These are phyloP conservation scores for Dryas iulia DNA, from an alignment of 1,140 invertebrate genomes.

Conservation along the genomic window DNA sequence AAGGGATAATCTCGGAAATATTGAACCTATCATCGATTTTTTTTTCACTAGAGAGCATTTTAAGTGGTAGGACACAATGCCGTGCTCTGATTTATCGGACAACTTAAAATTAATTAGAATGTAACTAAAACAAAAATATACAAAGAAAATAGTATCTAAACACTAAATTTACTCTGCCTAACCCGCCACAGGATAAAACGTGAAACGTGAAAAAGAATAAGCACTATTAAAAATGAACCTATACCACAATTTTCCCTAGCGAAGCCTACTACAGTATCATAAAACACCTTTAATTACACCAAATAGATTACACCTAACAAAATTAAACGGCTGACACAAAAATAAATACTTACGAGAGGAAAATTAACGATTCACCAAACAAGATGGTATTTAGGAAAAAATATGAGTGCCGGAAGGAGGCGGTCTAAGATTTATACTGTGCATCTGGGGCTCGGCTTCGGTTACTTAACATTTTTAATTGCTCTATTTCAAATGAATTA, in stretches of 20 bases:
- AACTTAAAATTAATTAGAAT: no score
- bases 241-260: no score
- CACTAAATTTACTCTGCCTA: no score
- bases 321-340: background rate
- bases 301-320: background rate
- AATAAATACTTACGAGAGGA: conserved; percentile 8
- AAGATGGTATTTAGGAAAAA: conserved; percentile 31
- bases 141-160: no score
- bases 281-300: background rate
- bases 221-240: background rate
- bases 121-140: no score
- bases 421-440: conserved; percentile 24
- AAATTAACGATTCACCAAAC: conserved; percentile 30
- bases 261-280: no score
- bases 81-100: no score
- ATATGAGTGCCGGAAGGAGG: conserved; percentile 36
- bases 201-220: background rate
- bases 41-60: no score
- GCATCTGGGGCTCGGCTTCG: conserved; percentile 25
- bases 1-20: no score
- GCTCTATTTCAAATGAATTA: conserved; percentile 20
- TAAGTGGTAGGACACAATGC: no score
- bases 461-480: conserved; percentile 24
- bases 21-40: no score
- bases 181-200: background rate